Evolutionary conservation across 2,888 invertebrate species (phyloP).

Genomic region (Himalopsyche anomala): DNA sequence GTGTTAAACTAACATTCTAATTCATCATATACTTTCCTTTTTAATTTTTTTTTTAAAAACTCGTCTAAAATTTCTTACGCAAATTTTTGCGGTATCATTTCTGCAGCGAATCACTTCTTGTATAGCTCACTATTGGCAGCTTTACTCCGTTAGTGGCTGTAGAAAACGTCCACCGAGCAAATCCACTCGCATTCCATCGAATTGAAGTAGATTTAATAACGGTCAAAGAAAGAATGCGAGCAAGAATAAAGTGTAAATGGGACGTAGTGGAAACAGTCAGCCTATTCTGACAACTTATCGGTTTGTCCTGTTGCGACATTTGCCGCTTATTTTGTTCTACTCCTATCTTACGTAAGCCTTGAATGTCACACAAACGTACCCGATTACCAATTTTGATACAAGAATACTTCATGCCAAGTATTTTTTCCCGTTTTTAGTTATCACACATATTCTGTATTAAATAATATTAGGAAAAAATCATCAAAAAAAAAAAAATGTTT

Average conservation of each 20-base stretch:
- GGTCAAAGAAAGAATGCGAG: conserved; percentile 69
- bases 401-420: no score
- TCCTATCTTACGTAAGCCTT: not conserved
- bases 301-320: conserved; percentile 9
- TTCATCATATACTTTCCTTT: no score
- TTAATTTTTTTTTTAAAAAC: no score
- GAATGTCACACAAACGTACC: not conserved
- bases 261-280: conserved; percentile 17
- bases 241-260: conserved; percentile 57
- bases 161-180: conserved; percentile 57
- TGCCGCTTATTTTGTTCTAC: conserved; percentile 20
- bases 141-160: conserved; percentile 48
- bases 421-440: no score
- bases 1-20: no score
- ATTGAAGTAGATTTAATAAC: conserved; percentile 77
- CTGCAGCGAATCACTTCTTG: not conserved
- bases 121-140: conserved; percentile 23
- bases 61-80: no score
- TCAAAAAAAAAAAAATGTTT: no score
- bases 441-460: no score
- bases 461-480: no score
- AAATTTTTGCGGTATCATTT: not conserved
- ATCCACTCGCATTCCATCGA: conserved; percentile 64
- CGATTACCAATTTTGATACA: no score
- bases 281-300: conserved; percentile 42